Percentiles rank a stretch among this genome's conserved stretches.
Evolutionary conservation across 2,797 vertebrate species (phyloP).

Genomic region (Gephyroberyx darwinii): DNA sequence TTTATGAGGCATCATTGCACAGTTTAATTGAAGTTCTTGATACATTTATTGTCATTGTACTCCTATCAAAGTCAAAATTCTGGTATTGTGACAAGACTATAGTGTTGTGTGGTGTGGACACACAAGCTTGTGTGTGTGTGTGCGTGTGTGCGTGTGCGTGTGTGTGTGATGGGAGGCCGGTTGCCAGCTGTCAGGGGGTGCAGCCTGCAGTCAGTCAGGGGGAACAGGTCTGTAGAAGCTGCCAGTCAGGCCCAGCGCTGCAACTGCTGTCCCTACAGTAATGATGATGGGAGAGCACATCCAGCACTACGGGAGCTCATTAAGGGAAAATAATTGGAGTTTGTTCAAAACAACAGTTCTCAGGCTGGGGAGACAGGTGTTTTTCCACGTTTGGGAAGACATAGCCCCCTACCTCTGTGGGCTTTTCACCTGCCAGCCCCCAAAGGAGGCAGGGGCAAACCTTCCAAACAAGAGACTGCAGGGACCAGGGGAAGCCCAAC

Average conservation of each 20-base stretch:
- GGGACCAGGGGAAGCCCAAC: background rate
- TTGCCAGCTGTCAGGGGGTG: slow-evolving; percentile 77
- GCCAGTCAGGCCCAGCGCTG: slow-evolving; percentile 75
- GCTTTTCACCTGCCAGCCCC: slow-evolving; percentile 31
- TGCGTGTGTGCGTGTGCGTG: slow-evolving; percentile 7
- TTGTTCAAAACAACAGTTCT: slow-evolving; percentile 74
- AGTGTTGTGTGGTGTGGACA: slow-evolving; percentile 15
- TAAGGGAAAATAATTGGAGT: slow-evolving; percentile 81
- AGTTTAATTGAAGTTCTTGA: no score
- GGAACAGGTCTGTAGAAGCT: slow-evolving; percentile 76
- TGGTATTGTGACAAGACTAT: background rate
- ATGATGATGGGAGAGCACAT: slow-evolving; percentile 74
- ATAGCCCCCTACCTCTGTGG: slow-evolving; percentile 32
- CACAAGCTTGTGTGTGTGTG: slow-evolving; percentile 22
- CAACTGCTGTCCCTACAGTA: slow-evolving; percentile 71
- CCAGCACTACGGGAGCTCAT: slow-evolving; percentile 77
- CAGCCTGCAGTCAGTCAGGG: slow-evolving; percentile 76
- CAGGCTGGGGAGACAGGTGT: slow-evolving; percentile 66
- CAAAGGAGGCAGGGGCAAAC: slow-evolving; percentile 6
- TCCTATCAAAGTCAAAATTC: slow-evolving; percentile 26
- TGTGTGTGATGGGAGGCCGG: slow-evolving; percentile 54
- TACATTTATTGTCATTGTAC: no score
- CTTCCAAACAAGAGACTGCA: background rate
- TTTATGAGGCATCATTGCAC: no score
- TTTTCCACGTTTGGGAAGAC: slow-evolving; percentile 65